A percentile compares a stretch with the other conserved stretches of the same genome.
phyloP scores from a whole-genome alignment of 2,888 invertebrate genomes.

The Odiellus spinosus region DNA sequence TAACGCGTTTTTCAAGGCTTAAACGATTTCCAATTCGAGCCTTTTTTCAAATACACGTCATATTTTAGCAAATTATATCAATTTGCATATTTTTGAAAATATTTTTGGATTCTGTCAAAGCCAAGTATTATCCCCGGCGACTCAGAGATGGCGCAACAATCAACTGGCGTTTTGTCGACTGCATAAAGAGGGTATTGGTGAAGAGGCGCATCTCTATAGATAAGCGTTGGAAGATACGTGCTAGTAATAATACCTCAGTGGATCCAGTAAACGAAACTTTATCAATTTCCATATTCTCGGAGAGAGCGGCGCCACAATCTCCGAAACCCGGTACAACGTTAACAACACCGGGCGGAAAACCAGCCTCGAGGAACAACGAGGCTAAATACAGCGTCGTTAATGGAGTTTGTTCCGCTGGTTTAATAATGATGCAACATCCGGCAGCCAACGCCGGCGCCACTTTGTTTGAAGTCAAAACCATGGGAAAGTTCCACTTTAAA shows the following conservation, averaged over 20 bases:
- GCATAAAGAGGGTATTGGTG: too few relatives aligned
- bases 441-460: slow-evolving; percentile 29
- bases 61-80: too few relatives aligned
- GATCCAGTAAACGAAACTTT: slow-evolving; percentile 34
- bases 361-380: slow-evolving; percentile 27
- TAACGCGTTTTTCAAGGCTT: too few relatives aligned
- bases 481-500: slow-evolving; percentile 36
- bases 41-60: too few relatives aligned
- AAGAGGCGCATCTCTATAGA: too few relatives aligned
- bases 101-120: too few relatives aligned
- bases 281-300: slow-evolving; percentile 28
- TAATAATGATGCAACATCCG: slow-evolving; percentile 30
- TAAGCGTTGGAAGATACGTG: too few relatives aligned
- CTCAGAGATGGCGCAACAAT: too few relatives aligned
- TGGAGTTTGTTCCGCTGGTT: slow-evolving; percentile 33
- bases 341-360: slow-evolving; percentile 29
- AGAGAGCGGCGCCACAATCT: slow-evolving; percentile 31
- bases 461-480: slow-evolving; percentile 44
- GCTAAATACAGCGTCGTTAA: slow-evolving; percentile 30
- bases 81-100: too few relatives aligned
- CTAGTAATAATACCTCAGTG: slow-evolving; percentile 23
- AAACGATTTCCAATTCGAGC: too few relatives aligned
- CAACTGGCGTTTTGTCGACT: too few relatives aligned
- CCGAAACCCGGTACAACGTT: slow-evolving; percentile 33
- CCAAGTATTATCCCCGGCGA: too few relatives aligned